Conservation (phyloP, 2,797 vertebrate genomes). For the Microctenopoma steveboyesi region DNA sequence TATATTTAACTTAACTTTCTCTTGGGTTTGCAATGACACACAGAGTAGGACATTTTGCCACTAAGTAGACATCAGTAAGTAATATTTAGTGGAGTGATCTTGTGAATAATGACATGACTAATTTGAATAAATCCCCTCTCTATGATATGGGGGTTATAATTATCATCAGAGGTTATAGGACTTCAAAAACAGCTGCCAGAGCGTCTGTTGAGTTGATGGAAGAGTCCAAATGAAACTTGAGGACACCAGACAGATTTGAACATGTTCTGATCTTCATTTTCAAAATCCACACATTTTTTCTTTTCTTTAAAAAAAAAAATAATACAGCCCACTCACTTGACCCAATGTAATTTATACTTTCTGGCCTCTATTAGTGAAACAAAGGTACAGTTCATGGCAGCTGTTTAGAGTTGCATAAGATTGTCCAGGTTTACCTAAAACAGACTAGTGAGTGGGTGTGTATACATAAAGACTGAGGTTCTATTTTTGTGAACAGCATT, state of each 20-base stretch:
- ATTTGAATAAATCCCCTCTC: conserved; percentile 73
- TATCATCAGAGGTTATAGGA: conserved; percentile 61
- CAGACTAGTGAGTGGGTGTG: no score
- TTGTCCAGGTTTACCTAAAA: no score
- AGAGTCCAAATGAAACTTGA: conserved; percentile 46
- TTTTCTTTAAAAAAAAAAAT: conserved; percentile 13
- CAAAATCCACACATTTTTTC: neutral
- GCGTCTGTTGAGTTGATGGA: conserved; percentile 52
- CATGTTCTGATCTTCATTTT: conserved; percentile 31
- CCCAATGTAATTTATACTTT: conserved; percentile 13
- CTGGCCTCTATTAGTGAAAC: no score
- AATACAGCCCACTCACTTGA: conserved; percentile 16
- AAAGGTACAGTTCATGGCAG: no score
- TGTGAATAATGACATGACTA: conserved; percentile 67
- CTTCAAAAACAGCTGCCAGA: conserved; percentile 58
- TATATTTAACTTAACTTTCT: conserved; percentile 36
- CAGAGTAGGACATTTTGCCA: conserved; percentile 57
- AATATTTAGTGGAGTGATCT: conserved; percentile 70
- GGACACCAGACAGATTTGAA: conserved; percentile 37
- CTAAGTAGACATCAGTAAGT: conserved; percentile 59
- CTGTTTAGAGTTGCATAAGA: no score
- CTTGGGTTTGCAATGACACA: conserved; percentile 40
- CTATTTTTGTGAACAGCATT: conserved; percentile 8
- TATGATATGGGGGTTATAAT: conserved; percentile 58
- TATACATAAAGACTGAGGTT: conserved; percentile 10